Conservation (phyloP, 30 jellyfish, hydroid and myxozoan species). For the Cassiopea andromeda region DNA sequence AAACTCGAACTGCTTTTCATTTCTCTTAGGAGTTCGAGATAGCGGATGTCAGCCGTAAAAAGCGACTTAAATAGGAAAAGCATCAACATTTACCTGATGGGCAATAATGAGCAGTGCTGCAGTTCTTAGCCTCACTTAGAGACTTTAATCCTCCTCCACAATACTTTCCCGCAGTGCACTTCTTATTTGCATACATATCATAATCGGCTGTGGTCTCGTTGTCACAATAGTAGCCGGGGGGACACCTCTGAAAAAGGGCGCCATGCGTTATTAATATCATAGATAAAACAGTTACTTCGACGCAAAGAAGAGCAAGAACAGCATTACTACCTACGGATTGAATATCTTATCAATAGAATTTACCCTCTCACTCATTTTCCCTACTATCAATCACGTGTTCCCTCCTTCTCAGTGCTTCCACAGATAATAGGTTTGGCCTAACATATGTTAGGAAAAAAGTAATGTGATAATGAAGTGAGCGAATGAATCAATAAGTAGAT, state of each 20-base stretch:
- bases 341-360: too few species aligned
- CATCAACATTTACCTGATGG: constrained; percentile 59
- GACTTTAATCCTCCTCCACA: constrained; percentile 89
- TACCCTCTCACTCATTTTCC: too few species aligned
- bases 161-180: constrained; percentile 96
- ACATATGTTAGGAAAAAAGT: too few species aligned
- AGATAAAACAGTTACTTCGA: too few species aligned
- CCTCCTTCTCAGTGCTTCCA: too few species aligned
- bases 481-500: too few species aligned
- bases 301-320: too few species aligned
- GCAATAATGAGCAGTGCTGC: constrained; percentile 95
- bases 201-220: constrained; percentile 85
- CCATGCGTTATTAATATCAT: background rate
- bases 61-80: background rate
- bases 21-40: background rate
- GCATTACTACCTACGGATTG: too few species aligned
- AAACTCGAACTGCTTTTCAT: too few species aligned
- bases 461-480: too few species aligned
- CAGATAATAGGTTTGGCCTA: too few species aligned
- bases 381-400: too few species aligned
- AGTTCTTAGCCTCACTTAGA: constrained; percentile 83
- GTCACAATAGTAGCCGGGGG: constrained; percentile 96
- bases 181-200: constrained; percentile 88
- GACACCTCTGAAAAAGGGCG: constrained; percentile 73
- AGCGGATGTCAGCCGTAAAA: background rate